Conservation (phyloP, 2,113 vertebrate genomes). For the Plecturocebus donacophilus region DNA sequence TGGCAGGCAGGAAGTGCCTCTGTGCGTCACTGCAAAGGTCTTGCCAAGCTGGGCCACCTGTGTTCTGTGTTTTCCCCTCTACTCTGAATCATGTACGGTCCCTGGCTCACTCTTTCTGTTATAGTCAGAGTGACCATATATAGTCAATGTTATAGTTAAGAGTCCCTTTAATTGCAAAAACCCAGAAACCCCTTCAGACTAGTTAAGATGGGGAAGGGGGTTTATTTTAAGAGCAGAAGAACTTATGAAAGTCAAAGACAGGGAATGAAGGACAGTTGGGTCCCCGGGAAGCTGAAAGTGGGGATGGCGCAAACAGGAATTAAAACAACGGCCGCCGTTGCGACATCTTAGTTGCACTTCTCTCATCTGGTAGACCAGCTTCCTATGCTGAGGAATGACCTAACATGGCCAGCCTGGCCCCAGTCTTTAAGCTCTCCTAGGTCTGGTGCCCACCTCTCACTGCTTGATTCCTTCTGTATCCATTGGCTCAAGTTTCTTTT, state of each 20-base stretch:
- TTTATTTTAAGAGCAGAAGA: background rate
- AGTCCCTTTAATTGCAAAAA: background rate
- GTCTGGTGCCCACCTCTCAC: rapidly evolving
- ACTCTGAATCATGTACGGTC: rapidly evolving
- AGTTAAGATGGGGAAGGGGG: background rate
- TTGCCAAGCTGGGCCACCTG: rapidly evolving
- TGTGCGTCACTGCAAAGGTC: rapidly evolving
- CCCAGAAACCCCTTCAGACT: background rate
- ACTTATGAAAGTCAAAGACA: background rate
- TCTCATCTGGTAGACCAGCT: rapidly evolving
- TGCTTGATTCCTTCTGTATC: background rate
- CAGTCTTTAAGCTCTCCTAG: background rate
- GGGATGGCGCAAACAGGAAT: background rate
- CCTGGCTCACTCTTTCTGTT: background rate
- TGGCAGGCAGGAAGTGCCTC: no score
- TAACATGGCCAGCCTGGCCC: rapidly evolving
- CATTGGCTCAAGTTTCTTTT: background rate
- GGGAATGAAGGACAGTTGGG: background rate
- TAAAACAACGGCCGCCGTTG: rapidly evolving
- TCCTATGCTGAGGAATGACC: background rate
- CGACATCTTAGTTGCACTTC: rapidly evolving
- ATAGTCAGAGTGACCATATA: background rate
- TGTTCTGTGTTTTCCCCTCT: background rate
- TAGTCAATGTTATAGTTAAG: no score
- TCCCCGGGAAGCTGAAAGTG: background rate